Percentiles rank a stretch among this genome's conserved stretches.
phyloP scores from a whole-genome alignment of 2,888 invertebrate species.

The Disparrhopalites patrizii region DNA sequence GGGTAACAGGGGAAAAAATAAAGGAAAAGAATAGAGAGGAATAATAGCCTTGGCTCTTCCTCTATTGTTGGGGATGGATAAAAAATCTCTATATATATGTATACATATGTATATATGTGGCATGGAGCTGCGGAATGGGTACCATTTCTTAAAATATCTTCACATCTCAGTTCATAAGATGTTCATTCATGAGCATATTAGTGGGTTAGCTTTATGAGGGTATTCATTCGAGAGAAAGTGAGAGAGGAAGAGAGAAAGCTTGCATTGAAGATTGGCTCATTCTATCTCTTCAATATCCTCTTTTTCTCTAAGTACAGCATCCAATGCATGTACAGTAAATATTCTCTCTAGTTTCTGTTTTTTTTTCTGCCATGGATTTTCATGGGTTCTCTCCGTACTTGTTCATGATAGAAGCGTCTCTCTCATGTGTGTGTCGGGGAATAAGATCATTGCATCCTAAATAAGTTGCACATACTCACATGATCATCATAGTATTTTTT shows the following conservation, averaged over 20 bases:
- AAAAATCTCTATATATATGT: no score
- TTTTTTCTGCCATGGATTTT: no score
- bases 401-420: no score
- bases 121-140: slow-evolving; percentile 17
- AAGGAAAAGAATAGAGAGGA: slow-evolving; percentile 30
- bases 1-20: background rate
- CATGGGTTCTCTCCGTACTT: no score
- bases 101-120: background rate
- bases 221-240: slow-evolving; percentile 24
- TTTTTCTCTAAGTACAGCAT: no score
- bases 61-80: slow-evolving; percentile 13
- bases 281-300: no score
- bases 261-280: slow-evolving; percentile 22
- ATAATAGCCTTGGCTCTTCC: slow-evolving; percentile 32
- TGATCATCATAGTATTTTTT: no score
- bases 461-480: no score
- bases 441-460: no score
- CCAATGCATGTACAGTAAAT: no score
- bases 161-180: slow-evolving; percentile 34
- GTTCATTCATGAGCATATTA: slow-evolving; percentile 32
- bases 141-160: slow-evolving; percentile 35
- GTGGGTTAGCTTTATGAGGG: slow-evolving; percentile 28
- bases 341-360: no score
- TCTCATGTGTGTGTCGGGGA: no score
- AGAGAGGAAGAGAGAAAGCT: slow-evolving; percentile 16